These are phyloP conservation scores for Pyrocoelia pectoralis DNA, from an alignment of 2,888 invertebrate species.

Conservation along the genomic window DNA sequence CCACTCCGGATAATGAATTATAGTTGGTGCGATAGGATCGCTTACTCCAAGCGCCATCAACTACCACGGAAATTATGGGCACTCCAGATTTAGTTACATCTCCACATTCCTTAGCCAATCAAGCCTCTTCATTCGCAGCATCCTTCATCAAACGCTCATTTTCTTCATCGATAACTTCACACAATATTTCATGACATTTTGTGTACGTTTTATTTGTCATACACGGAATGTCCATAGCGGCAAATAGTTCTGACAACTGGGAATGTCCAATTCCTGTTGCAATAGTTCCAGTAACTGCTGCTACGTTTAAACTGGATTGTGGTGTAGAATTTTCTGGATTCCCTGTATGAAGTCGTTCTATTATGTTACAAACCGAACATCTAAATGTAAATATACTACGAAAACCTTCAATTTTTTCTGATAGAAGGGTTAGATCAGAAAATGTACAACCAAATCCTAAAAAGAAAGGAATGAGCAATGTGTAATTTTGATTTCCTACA, in stretches of 20 bases:
- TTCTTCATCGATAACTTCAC: not conserved
- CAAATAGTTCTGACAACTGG: slow-evolving; percentile 6
- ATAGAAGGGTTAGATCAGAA: not conserved
- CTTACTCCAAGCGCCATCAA: slow-evolving; percentile 17
- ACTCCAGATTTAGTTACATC: slow-evolving; percentile 10
- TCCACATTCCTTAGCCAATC: slow-evolving; percentile 8
- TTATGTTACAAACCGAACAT: no score
- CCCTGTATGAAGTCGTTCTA: no score
- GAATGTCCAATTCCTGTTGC: slow-evolving; percentile 3
- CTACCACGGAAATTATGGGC: slow-evolving; percentile 1
- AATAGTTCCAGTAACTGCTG: slow-evolving; percentile 1
- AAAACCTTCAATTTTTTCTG: not conserved
- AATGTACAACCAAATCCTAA: slow-evolving; percentile 3
- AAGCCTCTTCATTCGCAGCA: slow-evolving; percentile 16
- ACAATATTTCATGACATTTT: not conserved
- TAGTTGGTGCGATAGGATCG: no score
- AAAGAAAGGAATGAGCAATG: not conserved
- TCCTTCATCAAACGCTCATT: not conserved
- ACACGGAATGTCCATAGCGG: slow-evolving; percentile 5
- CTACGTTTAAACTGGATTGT: not conserved
- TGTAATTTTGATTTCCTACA: not conserved
- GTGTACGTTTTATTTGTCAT: slow-evolving; percentile 8
- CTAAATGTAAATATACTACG: not conserved
- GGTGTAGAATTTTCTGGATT: not conserved
- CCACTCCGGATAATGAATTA: slow-evolving; percentile 23